Percentiles rank a stretch among this genome's conserved stretches.
Evolutionary conservation across 2,797 vertebrate species (phyloP).

Genomic region (Chloroceryle inda): DNA sequence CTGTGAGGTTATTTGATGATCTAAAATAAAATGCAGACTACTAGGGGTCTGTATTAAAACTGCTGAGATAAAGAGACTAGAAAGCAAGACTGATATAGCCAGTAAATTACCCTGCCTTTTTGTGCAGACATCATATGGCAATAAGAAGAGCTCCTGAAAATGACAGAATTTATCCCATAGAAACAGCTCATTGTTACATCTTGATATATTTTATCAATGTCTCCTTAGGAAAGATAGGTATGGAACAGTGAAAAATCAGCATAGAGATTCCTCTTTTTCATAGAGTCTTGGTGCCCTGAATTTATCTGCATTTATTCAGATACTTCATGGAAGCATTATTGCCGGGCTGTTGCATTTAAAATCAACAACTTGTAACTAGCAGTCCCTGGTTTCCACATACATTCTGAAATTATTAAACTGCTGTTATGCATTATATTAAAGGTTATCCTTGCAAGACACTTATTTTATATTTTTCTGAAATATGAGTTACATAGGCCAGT

Average conservation of each 20-base stretch:
- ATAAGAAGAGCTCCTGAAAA: conserved; percentile 46
- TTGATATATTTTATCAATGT: conserved; percentile 65
- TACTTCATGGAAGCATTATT: neutral
- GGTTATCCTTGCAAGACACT: neutral
- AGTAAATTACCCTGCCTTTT: conserved; percentile 54
- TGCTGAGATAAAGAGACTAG: neutral
- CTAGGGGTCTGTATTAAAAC: neutral
- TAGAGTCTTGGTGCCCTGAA: neutral
- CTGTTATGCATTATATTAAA: neutral
- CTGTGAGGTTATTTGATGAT: neutral
- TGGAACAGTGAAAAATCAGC: conserved; percentile 32
- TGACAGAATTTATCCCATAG: conserved; percentile 54
- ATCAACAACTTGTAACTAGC: conserved; percentile 5
- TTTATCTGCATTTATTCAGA: neutral
- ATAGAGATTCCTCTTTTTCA: neutral
- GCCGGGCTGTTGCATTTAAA: conserved; percentile 30
- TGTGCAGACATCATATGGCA: conserved; percentile 47
- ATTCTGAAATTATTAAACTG: neutral
- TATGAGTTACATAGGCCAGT: neutral
- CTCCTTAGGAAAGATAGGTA: conserved; percentile 25
- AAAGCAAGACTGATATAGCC: conserved; percentile 10
- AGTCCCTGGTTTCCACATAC: neutral
- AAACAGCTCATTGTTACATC: conserved; percentile 61
- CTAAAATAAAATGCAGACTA: neutral
- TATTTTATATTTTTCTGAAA: neutral